phyloP scores from a whole-genome alignment of 2,797 vertebrate species.

The Artibeus jamaicensis region DNA sequence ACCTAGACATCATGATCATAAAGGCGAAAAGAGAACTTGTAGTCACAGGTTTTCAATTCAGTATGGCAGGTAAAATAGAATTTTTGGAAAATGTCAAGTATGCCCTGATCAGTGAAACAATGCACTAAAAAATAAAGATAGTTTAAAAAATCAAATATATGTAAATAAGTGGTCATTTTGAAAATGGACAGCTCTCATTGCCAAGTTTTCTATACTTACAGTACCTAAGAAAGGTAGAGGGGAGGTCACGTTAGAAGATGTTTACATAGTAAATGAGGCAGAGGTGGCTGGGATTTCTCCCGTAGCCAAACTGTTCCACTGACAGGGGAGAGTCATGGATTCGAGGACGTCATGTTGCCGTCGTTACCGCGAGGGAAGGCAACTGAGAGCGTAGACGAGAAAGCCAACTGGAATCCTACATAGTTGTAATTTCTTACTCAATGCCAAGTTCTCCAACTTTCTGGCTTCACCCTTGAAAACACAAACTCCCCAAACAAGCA shows the following conservation, averaged over 20 bases:
- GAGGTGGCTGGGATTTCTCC: background rate
- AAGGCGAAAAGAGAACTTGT: background rate
- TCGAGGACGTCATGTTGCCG: background rate
- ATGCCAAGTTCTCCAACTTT: background rate
- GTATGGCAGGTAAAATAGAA: background rate
- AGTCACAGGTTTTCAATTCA: background rate
- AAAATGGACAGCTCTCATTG: background rate
- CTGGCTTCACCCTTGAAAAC: conserved; percentile 23
- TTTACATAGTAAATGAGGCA: background rate
- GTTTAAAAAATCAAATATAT: background rate
- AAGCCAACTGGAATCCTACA: background rate
- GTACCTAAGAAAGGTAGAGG: background rate
- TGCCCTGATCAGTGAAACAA: background rate
- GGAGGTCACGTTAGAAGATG: background rate
- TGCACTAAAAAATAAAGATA: too few relatives aligned
- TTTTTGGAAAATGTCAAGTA: background rate
- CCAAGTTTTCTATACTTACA: background rate
- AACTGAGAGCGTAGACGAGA: background rate
- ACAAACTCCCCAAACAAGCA: background rate
- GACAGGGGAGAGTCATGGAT: background rate
- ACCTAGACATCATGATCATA: background rate
- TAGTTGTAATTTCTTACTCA: background rate
- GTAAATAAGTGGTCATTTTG: background rate
- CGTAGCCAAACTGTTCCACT: background rate
- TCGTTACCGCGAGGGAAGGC: background rate